These are phyloP conservation scores for Paramuricea clavata DNA, from an alignment of 92 coral and sea anemone genomes.

Conservation along the genomic window DNA sequence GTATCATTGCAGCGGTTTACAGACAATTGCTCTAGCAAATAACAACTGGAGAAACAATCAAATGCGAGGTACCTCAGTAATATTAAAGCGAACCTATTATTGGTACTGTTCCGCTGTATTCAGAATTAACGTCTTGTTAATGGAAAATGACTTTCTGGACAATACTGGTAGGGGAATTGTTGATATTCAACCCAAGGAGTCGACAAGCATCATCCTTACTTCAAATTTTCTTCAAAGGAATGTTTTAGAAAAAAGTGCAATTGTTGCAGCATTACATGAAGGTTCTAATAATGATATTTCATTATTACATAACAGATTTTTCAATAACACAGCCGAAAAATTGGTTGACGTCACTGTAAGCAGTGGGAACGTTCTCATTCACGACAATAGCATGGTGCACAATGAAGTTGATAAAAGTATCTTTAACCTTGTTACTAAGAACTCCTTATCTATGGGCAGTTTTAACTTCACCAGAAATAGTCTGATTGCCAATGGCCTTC, in stretches of 20 bases:
- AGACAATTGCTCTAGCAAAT: neutral
- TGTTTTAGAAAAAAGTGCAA: neutral
- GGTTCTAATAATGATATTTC: neutral
- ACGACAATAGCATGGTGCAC: neutral
- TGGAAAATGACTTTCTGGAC: neutral
- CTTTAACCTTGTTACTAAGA: neutral
- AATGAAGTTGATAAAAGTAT: neutral
- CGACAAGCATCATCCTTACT: neutral
- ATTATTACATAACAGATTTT: neutral
- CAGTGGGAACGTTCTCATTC: neutral
- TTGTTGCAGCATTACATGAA: neutral
- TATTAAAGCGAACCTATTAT: neutral
- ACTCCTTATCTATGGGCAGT: neutral
- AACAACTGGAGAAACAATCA: neutral
- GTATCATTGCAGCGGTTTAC: neutral
- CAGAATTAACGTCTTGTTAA: neutral
- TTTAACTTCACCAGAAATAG: neutral
- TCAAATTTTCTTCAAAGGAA: neutral
- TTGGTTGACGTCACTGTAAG: neutral
- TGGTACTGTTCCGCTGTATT: neutral
- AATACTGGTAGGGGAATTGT: conserved; percentile 2
- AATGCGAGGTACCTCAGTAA: neutral
- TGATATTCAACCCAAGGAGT: neutral
- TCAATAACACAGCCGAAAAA: neutral
- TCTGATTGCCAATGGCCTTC: neutral